Base-by-base conservation (phyloP, 2,797 vertebrate genomes). In the Anas georgica region DNA sequence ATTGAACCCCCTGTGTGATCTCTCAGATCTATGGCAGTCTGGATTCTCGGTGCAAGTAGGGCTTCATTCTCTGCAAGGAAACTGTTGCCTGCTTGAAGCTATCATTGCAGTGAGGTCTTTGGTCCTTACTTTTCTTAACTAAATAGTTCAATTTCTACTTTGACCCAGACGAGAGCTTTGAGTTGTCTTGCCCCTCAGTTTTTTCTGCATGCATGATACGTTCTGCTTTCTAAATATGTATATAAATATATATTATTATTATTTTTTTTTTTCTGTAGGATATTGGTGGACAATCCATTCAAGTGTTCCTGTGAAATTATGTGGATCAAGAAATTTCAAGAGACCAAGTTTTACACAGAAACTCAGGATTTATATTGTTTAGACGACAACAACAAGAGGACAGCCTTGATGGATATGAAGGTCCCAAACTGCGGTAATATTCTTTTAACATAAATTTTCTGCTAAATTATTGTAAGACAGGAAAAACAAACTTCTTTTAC, bases 231-330 rank as follows among this genome's bases (percentile, higher is more conserved):
- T 90, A 63, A 78, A 37, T 50, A 45, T 11, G 11, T 46, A 22
- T 46, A 22, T 46, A 12, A 22, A 46, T 21, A 22, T 46, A 22
- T 46, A 22, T 46, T 20, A 45, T 46, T 46, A 43, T 18, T 92
- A 54, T 17, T 13, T 13, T 8, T 12, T 8, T 89, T 96, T 88
- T 95, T 13, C 73, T 92, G 5, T 86, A 99, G 99, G 95, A 97
- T 98, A 97, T 93, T 99, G 95, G 97, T 98, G 76, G 99, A 98
- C 77, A 99, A 99, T 97, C 99, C 99, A 12, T 98, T 99, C 95
- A 98, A 98, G 79, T 99, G 99, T 93, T 98, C 98, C 89, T 99
- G 99, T 97, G 99, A 99, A 90, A 99, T 99, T 97, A 98, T 99
- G 98, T 99, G 99, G 99, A 98, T 99, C 97, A 99, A 99, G 97